Conservation (phyloP, 2,113 vertebrate species). For the Hystrix cristata region DNA sequence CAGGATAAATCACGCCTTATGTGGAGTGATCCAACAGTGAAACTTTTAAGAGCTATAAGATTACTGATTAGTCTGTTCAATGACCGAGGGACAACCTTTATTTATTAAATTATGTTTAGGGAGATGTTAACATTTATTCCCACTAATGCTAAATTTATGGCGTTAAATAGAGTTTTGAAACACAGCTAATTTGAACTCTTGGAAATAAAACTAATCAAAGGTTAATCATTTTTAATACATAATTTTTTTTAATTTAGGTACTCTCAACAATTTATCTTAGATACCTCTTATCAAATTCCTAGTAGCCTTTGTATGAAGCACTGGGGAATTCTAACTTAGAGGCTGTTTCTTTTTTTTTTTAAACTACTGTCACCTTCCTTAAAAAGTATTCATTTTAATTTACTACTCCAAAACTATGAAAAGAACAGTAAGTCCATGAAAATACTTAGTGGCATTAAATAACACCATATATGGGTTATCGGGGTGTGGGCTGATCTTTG, state of each 20-base stretch:
- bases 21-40: background rate
- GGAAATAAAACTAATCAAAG: background rate
- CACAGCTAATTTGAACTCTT: background rate
- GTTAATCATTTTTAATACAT: background rate
- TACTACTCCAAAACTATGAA: background rate
- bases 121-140: background rate
- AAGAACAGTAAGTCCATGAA: background rate
- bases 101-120: constrained; percentile 4
- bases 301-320: background rate
- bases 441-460: background rate
- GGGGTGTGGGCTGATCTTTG: background rate
- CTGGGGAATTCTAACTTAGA: background rate
- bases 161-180: constrained; percentile 1
- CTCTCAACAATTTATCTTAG: background rate
- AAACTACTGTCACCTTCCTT: background rate
- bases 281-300: background rate
- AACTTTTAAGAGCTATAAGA: background rate
- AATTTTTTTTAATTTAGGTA: background rate
- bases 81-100: background rate
- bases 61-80: constrained; percentile 43
- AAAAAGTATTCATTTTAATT: background rate
- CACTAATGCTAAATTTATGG: constrained; percentile 26
- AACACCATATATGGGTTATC: background rate
- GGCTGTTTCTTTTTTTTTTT: background rate
- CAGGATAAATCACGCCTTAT: background rate